Conservation (phyloP, 2,888 invertebrate species). For the Philopedon plagiatum region DNA sequence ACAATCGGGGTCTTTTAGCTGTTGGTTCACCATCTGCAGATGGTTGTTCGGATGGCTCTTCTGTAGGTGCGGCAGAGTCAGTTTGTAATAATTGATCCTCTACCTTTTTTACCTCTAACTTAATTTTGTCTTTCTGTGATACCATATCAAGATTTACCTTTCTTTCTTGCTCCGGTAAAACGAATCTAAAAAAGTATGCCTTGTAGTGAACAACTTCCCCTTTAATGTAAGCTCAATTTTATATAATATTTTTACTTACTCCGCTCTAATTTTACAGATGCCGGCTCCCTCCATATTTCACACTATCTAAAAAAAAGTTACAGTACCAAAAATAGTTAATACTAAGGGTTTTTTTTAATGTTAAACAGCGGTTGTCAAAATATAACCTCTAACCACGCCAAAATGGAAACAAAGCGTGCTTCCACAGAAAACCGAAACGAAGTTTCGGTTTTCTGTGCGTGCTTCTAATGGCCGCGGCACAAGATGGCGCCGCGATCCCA, state of each 20-base stretch:
- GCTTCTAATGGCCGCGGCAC: too few relatives aligned
- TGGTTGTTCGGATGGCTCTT: neutral
- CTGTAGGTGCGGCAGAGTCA: neutral
- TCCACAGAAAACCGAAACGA: neutral
- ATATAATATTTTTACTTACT: too few relatives aligned
- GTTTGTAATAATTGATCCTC: neutral
- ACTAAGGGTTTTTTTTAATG: neutral
- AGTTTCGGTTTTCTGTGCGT: too few relatives aligned
- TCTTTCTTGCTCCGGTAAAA: slow-evolving; percentile 68
- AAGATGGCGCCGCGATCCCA: neutral
- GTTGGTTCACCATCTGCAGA: slow-evolving; percentile 60
- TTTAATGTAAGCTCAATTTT: too few relatives aligned
- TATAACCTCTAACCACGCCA: slow-evolving; percentile 7
- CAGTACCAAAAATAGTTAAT: neutral
- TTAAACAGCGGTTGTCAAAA: neutral
- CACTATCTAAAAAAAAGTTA: too few relatives aligned
- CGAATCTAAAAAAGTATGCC: slow-evolving; percentile 65
- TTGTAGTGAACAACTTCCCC: slow-evolving; percentile 26
- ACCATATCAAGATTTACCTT: slow-evolving; percentile 67
- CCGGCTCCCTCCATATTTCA: slow-evolving; percentile 56
- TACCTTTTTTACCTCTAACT: slow-evolving; percentile 50
- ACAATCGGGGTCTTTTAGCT: slow-evolving; percentile 64
- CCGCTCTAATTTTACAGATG: slow-evolving; percentile 69
- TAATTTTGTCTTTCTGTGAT: slow-evolving; percentile 66
- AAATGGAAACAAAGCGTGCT: neutral